phyloP scores from a whole-genome alignment of 2,113 vertebrate genomes.

The Passer domesticus region DNA sequence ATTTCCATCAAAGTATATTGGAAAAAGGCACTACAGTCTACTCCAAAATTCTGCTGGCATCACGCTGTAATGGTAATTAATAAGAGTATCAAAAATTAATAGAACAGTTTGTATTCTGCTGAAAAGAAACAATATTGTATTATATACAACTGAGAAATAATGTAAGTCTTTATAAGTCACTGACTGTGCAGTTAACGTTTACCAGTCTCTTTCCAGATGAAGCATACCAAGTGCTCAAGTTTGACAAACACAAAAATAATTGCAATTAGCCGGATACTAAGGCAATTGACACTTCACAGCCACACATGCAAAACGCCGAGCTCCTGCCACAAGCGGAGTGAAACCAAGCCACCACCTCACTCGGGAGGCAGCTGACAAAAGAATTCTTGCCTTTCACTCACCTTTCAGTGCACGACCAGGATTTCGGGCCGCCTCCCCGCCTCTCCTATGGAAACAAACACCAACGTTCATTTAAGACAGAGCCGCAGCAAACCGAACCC shows the following conservation, averaged over 20 bases:
- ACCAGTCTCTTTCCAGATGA: not conserved
- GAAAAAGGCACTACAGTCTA: not conserved
- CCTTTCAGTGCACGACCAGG: not conserved
- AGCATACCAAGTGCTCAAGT: not conserved
- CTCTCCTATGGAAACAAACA: constrained; percentile 11
- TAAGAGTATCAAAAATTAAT: not conserved
- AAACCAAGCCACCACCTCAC: not conserved
- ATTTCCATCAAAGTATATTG: not conserved
- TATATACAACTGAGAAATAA: not conserved
- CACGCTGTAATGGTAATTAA: not conserved
- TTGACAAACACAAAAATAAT: not conserved
- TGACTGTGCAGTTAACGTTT: not conserved
- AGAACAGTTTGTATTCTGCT: not conserved
- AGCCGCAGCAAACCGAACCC: not conserved
- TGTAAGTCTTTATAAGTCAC: not conserved
- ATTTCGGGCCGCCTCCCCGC: not conserved
- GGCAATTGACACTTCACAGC: not conserved
- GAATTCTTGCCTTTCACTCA: not conserved
- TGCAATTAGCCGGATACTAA: not conserved
- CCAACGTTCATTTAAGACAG: not conserved
- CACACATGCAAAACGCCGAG: not conserved
- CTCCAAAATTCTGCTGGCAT: not conserved
- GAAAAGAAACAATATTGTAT: not conserved
- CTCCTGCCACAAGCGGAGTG: not conserved
- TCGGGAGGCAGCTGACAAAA: not conserved